These are phyloP conservation scores for Centropus unirufus DNA, from an alignment of 2,113 vertebrate genomes.

Conservation along the genomic window DNA sequence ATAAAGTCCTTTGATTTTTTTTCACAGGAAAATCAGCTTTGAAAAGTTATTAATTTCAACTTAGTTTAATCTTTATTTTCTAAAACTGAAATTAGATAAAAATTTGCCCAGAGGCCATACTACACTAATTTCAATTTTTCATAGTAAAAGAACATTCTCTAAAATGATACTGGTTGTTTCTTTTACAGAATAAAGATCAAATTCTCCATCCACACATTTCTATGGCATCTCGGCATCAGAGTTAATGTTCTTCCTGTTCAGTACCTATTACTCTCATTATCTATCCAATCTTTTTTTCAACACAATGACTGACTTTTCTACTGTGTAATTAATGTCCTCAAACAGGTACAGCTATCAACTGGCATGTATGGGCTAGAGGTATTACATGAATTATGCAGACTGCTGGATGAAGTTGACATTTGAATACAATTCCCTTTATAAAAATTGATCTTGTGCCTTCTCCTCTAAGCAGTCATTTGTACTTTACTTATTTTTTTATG, in stretches of 20 bases:
- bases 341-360: neutral
- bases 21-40: neutral
- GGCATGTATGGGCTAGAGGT: neutral
- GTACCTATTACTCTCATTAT: neutral
- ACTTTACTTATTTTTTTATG: neutral
- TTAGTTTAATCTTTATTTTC: slow-evolving; percentile 9
- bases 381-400: slow-evolving; percentile 38
- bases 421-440: slow-evolving; percentile 40
- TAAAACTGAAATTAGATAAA: neutral
- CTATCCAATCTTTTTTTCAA: neutral
- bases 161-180: neutral
- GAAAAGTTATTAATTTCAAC: neutral
- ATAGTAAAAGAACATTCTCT: neutral
- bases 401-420: slow-evolving; percentile 15
- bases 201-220: neutral
- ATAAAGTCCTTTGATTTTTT: neutral
- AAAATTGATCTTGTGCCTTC: neutral
- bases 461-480: neutral
- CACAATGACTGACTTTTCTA: slow-evolving; percentile 11
- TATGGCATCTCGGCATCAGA: neutral
- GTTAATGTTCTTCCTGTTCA: neutral
- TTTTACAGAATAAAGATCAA: neutral
- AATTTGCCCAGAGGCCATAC: neutral
- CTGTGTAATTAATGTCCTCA: slow-evolving; percentile 37
- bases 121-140: neutral